phyloP scores from a whole-genome alignment of 2,113 vertebrate genomes.

The Salvelinus alpinus region DNA sequence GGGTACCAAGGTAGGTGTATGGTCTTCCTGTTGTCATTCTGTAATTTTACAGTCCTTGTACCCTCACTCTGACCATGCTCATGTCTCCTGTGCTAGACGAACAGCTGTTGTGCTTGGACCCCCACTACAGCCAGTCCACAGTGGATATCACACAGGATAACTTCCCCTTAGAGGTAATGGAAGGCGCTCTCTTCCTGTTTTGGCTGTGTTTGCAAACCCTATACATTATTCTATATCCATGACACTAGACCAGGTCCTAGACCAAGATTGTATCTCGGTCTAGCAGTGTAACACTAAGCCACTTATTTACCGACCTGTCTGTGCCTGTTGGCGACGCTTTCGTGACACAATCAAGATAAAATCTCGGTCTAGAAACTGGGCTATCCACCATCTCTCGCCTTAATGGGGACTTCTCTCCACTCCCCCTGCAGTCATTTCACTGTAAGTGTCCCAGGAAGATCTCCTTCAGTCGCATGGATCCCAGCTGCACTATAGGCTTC shows the following conservation, averaged over 20 bases:
- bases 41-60: neutral
- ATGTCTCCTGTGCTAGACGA: constrained; percentile 72
- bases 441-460: constrained; percentile 85
- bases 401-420: neutral
- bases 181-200: constrained; percentile 11
- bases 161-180: constrained; percentile 82
- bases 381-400: neutral
- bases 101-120: constrained; percentile 86
- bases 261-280: neutral
- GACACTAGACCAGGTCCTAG: neutral
- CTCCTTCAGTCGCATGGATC: constrained; percentile 86
- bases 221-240: neutral
- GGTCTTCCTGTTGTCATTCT: neutral
- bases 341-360: no score
- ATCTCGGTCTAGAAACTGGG: neutral
- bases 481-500: constrained; percentile 90
- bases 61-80: neutral
- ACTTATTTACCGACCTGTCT: neutral
- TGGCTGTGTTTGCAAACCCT: neutral
- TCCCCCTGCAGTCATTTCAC: constrained; percentile 80
- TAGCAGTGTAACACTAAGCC: neutral
- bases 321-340: no score
- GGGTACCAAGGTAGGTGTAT: constrained; percentile 82
- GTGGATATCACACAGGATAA: constrained; percentile 76
- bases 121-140: constrained; percentile 86